These are phyloP conservation scores for Hylomyscus alleni DNA, from an alignment of 2,797 vertebrate species.

Conservation along the genomic window DNA sequence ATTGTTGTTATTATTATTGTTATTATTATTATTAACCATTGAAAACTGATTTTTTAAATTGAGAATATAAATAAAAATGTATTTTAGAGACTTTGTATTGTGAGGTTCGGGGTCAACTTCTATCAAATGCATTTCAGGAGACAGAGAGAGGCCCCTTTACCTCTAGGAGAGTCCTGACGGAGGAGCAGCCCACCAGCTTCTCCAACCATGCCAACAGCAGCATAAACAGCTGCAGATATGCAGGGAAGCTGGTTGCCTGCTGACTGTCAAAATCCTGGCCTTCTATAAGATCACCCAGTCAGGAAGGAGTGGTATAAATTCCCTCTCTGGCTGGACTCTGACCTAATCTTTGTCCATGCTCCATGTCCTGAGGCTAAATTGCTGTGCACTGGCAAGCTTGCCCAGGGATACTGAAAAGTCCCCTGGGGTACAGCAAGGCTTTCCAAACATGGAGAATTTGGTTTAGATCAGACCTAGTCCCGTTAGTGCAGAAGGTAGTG, in stretches of 20 bases:
- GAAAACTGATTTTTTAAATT: not conserved
- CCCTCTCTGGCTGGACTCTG: not conserved
- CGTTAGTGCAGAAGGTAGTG: not conserved
- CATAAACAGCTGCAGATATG: rapidly evolving
- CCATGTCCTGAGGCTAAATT: not conserved
- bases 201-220: not conserved
- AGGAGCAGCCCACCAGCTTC: no score
- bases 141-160: not conserved
- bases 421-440: not conserved
- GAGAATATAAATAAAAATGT: not conserved
- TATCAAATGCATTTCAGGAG: no score
- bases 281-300: not conserved
- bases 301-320: not conserved
- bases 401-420: not conserved
- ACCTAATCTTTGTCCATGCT: not conserved
- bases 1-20: no score
- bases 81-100: not conserved
- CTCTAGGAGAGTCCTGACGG: not conserved
- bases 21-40: not conserved
- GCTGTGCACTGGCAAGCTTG: not conserved
- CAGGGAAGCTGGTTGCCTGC: not conserved
- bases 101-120: not conserved
- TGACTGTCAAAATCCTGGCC: not conserved
- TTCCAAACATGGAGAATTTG: not conserved
- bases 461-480: not conserved